Evolutionary conservation across 2,113 vertebrate species (phyloP).

Genomic region (Sardina pilchardus): DNA sequence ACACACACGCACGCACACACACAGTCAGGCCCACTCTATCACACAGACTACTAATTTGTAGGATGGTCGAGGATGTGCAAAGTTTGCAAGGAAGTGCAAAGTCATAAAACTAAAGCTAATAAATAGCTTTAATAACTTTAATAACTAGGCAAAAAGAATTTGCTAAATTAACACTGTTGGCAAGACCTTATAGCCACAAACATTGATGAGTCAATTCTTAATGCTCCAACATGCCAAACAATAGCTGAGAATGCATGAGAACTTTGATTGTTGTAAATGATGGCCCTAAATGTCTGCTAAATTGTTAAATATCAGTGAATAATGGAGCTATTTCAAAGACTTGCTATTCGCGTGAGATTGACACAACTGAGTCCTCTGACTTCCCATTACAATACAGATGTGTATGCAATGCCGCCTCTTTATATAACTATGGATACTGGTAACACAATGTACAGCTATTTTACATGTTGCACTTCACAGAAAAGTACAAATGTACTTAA

Average conservation of each 20-base stretch:
- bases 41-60: not conserved
- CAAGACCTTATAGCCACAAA: no score
- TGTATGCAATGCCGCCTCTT: not conserved
- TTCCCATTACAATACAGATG: not conserved
- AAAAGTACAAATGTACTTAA: not conserved
- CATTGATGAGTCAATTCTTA: no score
- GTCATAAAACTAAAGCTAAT: no score
- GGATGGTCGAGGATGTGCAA: no score
- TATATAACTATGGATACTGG: not conserved
- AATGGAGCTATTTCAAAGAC: not conserved
- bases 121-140: no score
- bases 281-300: not conserved
- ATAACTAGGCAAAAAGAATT: no score
- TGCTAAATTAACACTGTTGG: no score
- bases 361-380: not conserved
- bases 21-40: not conserved
- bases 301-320: not conserved
- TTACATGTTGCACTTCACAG: not conserved
- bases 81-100: no score
- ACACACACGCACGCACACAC: no score
- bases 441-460: not conserved
- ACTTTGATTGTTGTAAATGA: no score
- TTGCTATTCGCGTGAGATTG: not conserved
- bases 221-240: no score
- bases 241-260: no score